A percentile compares a stretch with the other conserved stretches of the same genome.
Evolutionary conservation across 2,888 invertebrate species (phyloP).

Genomic region (Drosophila greeni): DNA sequence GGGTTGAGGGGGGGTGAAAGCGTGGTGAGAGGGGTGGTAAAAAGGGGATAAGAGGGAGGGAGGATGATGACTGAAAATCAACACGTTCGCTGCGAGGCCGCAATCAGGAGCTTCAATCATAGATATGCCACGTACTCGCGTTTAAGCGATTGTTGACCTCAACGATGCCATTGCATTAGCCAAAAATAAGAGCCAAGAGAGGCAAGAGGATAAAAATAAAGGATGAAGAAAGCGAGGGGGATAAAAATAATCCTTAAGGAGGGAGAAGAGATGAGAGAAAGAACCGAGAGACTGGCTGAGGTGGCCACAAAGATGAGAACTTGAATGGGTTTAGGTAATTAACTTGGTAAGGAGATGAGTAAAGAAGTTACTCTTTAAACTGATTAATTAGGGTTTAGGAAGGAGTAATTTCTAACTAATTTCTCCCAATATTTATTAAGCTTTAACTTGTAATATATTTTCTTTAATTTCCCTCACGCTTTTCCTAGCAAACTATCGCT

Average conservation of each 20-base stretch:
- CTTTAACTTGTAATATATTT: neutral
- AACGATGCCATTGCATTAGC: conserved; percentile 41
- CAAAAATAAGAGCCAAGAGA: conserved; percentile 22
- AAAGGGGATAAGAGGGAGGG: no score
- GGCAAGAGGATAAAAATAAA: conserved; percentile 19
- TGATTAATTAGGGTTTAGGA: neutral
- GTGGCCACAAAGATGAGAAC: conserved; percentile 11
- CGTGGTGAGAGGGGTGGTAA: no score
- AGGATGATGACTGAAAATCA: conserved; percentile 42
- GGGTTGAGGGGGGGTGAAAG: no score
- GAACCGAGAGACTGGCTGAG: neutral
- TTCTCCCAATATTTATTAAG: neutral
- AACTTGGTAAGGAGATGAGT: neutral
- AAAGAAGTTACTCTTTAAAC: neutral
- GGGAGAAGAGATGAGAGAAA: no score
- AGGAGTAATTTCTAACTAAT: neutral
- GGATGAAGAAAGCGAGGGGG: conserved; percentile 2
- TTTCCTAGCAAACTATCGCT: neutral
- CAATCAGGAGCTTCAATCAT: conserved; percentile 61
- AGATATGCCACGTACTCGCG: conserved; percentile 69
- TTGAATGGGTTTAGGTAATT: conserved; percentile 29
- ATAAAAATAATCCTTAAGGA: conserved; percentile 22
- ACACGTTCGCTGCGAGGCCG: conserved; percentile 54
- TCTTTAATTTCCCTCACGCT: rapidly evolving
- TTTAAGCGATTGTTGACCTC: conserved; percentile 70